Evolutionary conservation across 2,888 invertebrate genomes (phyloP), one percentile per base, ranked within the genome.

Genomic region (Oligia fasciuncula): DNA sequence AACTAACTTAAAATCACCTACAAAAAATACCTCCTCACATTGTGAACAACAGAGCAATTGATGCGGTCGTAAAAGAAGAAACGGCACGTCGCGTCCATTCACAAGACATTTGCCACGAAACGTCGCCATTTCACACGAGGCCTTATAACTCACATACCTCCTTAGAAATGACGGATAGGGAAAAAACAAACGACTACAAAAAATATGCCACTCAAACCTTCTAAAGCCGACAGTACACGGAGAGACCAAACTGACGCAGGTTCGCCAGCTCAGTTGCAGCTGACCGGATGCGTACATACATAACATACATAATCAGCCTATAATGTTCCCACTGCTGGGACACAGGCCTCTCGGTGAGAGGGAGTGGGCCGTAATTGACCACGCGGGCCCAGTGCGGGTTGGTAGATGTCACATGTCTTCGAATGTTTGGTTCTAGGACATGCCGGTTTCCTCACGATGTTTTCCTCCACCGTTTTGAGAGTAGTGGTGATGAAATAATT

Each of bases 101-200:
- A 72, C 67, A 35, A 84, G 71, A 51, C 69, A 76, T 88, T 85
- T 84, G 82, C 76, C 72, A 77, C 77, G 60, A 46, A 69, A 71
- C 74, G 65, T 40, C n/a, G 72, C 35, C 63, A 23, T 73, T 73
- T 72, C 63, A 73, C 29, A 19, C 72, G 78, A 81, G 79, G 81
- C 43, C 68, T 29, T 78, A 57, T 68, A 76, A 70, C 75, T 79
- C 54, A 77, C 69, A 66, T 76, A 77, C 71, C 68, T 80, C 70
- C 66, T 60, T 29, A 62, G 60, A 67, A 70, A 75, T 83, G 72
- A 83, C 63, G 72, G 63, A 76, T 65, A 66, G n/a, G 51, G 62
- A 76, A 69, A 80, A 85, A 80, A 85, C 67, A 86, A 86, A 85
- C 60, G 71, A 75, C 66, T 79, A 69, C 43, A 73, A 76, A 69